These are phyloP conservation scores for Bos javanicus DNA, from an alignment of 2,113 vertebrate genomes.

Conservation along the genomic window DNA sequence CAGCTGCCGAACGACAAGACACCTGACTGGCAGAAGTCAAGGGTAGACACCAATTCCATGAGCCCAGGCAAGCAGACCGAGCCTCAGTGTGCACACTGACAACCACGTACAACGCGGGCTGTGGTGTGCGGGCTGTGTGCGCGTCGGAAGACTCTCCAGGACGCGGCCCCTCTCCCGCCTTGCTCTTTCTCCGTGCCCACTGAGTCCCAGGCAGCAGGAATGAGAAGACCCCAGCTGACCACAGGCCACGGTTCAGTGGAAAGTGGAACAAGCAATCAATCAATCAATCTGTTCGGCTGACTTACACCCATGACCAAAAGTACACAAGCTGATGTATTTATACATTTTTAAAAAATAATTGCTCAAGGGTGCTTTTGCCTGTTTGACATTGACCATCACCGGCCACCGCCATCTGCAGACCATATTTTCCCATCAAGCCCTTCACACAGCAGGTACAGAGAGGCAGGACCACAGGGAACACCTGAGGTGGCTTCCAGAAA, in stretches of 20 bases:
- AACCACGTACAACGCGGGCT: no score
- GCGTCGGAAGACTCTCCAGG: accelerated
- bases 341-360: background rate
- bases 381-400: background rate
- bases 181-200: background rate
- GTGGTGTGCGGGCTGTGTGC: accelerated
- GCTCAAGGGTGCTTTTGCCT: background rate
- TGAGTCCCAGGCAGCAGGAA: background rate
- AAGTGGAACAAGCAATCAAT: background rate
- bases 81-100: background rate
- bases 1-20: background rate
- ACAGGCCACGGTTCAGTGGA: background rate
- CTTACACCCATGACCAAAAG: background rate
- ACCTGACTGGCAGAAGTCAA: background rate
- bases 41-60: background rate
- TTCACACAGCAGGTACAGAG: background rate
- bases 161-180: background rate
- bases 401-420: background rate
- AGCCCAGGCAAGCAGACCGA: background rate
- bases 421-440: background rate
- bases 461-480: background rate
- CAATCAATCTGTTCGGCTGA: background rate
- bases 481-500: background rate
- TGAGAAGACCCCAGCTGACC: background rate
- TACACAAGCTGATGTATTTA: background rate